phyloP scores from a whole-genome alignment of 1,140 invertebrate genomes.

The Cotesia typhae region DNA sequence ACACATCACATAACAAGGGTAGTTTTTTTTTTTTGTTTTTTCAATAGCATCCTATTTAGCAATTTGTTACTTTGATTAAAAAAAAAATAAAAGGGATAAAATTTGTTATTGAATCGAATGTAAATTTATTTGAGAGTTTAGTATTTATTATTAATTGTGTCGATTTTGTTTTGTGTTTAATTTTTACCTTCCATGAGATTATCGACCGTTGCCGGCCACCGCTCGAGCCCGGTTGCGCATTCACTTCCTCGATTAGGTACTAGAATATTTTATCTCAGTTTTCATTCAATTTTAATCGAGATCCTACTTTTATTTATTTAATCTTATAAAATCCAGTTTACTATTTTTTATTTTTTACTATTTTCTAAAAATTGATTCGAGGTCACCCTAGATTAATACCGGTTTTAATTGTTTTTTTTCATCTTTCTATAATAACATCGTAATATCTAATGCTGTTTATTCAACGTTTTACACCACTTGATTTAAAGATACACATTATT shows the following conservation, averaged over 20 bases:
- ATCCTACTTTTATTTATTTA: slow-evolving; percentile 1
- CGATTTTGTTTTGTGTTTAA: slow-evolving; percentile 19
- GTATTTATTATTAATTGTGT: slow-evolving; percentile 21
- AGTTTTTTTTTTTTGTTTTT: no score
- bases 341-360: not conserved
- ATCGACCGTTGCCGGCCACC: slow-evolving; percentile 66
- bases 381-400: slow-evolving; percentile 10
- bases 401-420: no score
- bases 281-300: slow-evolving; percentile 38
- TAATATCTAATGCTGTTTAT: no score
- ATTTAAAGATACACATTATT: not conserved
- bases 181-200: slow-evolving; percentile 68
- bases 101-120: no score
- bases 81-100: no score
- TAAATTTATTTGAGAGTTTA: not conserved
- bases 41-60: no score
- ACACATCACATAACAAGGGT: no score
- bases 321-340: not conserved
- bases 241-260: slow-evolving; percentile 64
- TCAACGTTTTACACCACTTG: no score
- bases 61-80: no score
- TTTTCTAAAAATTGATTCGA: slow-evolving; percentile 22
- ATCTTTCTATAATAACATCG: no score
- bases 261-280: slow-evolving; percentile 59
- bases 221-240: slow-evolving; percentile 60